Evolutionary conservation across 2,888 invertebrate genomes (phyloP), one percentile per base, ranked within the genome.

Genomic region (Drosophila austrosaltans): DNA sequence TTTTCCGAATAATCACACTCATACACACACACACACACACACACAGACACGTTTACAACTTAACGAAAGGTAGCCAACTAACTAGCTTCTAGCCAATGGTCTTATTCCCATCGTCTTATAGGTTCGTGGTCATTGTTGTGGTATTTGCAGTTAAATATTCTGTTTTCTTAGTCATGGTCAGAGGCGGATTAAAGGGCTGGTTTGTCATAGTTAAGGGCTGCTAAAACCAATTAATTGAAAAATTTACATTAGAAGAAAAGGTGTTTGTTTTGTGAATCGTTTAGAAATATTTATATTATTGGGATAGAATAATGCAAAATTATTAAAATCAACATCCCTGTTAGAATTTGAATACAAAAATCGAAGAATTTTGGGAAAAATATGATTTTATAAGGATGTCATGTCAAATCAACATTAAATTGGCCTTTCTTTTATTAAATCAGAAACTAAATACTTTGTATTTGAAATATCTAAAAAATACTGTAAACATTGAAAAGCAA

Each of bases 1-100:
- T 82, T 82, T 83, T 83, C 79, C 83, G 74, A 64, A 58, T 69
- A 69, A 48, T 62, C 66, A 58, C 74, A 61, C 60, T 64, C 12
- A 69, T 61, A 40, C 30, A 25, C 40, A 57, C 32, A 22, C 22
- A 48, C 12, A 69, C 60, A 40, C 30, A 25, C 40, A 57, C 12
- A 22, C 42, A 39, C 28, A 42, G 25, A 16, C 40, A 40, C 48
- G 42, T 32, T 67, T 65, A 63, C 28, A 53, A 53, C 58, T 53
- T 28, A 36, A 42, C 54, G 53, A 63, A 69, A 61, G 53, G 10
- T 53, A 32, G 53, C 39, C 16, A 28, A 54, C 60, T 61, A 60
- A 60, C 56, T 36, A 59, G 36, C 28, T 57, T 44, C 53, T 86
- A 74, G 79, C 73, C 87, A 79, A 36, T 72, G 79, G 73, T 65